Evolutionary conservation across 2,888 invertebrate species (phyloP).

Genomic region (Apomyelois bistriatella): DNA sequence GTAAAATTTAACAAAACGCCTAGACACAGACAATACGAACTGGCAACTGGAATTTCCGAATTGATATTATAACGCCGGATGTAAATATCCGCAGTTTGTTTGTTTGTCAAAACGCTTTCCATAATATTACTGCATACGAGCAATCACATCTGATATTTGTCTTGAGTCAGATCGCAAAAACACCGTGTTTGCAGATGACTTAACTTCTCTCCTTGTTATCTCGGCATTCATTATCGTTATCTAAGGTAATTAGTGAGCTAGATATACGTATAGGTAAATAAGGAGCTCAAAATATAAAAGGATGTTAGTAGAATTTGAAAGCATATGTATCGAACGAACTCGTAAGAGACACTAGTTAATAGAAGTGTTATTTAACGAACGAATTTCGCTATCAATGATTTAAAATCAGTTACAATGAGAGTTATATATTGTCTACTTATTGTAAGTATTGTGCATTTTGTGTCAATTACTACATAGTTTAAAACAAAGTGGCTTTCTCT

Average conservation of each 20-base stretch:
- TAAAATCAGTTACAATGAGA: conserved; percentile 56
- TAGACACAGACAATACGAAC: not conserved
- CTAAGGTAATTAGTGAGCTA: conserved; percentile 53
- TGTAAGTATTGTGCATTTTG: conserved; percentile 54
- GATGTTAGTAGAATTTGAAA: conserved; percentile 36
- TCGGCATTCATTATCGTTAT: conserved; percentile 68
- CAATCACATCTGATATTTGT: conserved; percentile 31
- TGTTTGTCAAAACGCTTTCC: conserved; percentile 27
- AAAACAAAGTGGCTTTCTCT: too few species aligned
- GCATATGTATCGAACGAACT: conserved; percentile 69
- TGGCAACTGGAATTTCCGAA: not conserved
- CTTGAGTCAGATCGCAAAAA: conserved; percentile 53
- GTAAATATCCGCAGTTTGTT: conserved; percentile 52
- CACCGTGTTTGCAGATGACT: conserved; percentile 41
- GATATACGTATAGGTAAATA: conserved; percentile 27
- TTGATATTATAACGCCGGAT: conserved; percentile 20
- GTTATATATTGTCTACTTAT: conserved; percentile 55
- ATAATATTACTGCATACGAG: conserved; percentile 30
- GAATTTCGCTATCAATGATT: conserved; percentile 58
- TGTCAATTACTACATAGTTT: not conserved
- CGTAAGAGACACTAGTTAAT: conserved; percentile 39
- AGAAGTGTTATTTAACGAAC: conserved; percentile 53
- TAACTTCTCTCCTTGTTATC: conserved; percentile 47
- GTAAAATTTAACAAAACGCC: too few species aligned
- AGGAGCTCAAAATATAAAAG: conserved; percentile 48